Percentiles rank a stretch among this genome's conserved stretches.
These are phyloP conservation scores for Plectrocnemia conspersa DNA, from an alignment of 1,140 invertebrate species.

Conservation along the genomic window DNA sequence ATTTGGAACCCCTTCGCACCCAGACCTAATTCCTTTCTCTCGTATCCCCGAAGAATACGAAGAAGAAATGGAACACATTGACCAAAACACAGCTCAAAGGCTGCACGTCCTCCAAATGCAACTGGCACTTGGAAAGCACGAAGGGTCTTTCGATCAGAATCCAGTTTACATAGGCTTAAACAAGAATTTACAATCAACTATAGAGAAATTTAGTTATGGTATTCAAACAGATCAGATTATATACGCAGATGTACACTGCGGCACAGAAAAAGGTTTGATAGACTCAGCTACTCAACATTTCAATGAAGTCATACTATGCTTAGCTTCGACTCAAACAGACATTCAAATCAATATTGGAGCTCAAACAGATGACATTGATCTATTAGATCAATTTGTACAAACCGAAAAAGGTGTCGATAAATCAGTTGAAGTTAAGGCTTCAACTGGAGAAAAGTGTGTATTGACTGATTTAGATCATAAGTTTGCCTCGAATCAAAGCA, in stretches of 20 bases:
- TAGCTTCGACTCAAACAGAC: constrained; percentile 1
- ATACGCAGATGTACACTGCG: constrained; percentile 42
- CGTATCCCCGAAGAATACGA: constrained; percentile 29
- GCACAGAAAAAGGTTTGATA: constrained; percentile 44
- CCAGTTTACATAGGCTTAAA: constrained; percentile 43
- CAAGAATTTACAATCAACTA: constrained; percentile 41
- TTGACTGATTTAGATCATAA: too few relatives aligned
- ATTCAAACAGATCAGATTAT: constrained; percentile 47
- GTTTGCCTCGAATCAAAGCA: too few relatives aligned
- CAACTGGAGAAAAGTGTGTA: too few relatives aligned
- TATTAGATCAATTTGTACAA: not conserved
- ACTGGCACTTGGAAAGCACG: constrained; percentile 42
- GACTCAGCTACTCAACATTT: constrained; percentile 39
- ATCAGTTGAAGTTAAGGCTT: too few relatives aligned
- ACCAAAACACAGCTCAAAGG: constrained; percentile 39
- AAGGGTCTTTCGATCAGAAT: constrained; percentile 43
- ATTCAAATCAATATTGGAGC: not conserved
- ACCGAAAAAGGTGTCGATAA: not conserved
- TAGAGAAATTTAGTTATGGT: constrained; percentile 44
- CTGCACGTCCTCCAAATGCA: constrained; percentile 46
- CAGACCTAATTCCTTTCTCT: constrained; percentile 39
- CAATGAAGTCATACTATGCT: not conserved
- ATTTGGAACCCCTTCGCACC: constrained; percentile 30
- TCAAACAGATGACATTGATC: not conserved
- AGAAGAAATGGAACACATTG: constrained; percentile 37